Evolutionary conservation across 1,140 invertebrate genomes (phyloP).

Genomic region (Pygmarrhopalites habei): DNA sequence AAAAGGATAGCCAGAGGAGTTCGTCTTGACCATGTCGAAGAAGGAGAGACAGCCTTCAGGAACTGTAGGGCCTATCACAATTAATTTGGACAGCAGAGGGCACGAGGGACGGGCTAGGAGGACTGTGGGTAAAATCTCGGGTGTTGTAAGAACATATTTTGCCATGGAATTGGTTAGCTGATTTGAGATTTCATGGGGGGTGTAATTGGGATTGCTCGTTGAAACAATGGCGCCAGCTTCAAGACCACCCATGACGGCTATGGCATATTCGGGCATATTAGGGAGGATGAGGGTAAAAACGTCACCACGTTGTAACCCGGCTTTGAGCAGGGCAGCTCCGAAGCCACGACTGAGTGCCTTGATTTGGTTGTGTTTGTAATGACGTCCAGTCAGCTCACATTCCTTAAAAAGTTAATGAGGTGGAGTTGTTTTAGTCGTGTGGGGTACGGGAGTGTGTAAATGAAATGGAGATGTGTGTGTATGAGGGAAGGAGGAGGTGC

Average conservation of each 20-base stretch:
- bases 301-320: constrained; percentile 48
- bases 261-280: constrained; percentile 47
- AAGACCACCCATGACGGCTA: constrained; percentile 44
- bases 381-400: constrained; percentile 22
- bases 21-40: constrained; percentile 28
- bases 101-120: constrained; percentile 38
- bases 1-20: constrained; percentile 17
- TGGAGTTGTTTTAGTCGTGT: too few species aligned
- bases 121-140: constrained; percentile 54
- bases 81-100: constrained; percentile 16
- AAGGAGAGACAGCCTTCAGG: constrained; percentile 28
- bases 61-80: constrained; percentile 18
- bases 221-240: constrained; percentile 41
- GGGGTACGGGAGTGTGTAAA: too few species aligned
- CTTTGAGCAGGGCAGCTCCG: constrained; percentile 25
- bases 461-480: too few species aligned
- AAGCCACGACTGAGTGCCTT: constrained; percentile 13
- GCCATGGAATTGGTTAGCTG: constrained; percentile 59
- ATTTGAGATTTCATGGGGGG: constrained; percentile 54
- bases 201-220: constrained; percentile 16
- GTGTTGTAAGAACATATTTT: constrained; percentile 61
- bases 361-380: constrained; percentile 21
- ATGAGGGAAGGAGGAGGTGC: too few species aligned
- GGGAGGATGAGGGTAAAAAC: constrained; percentile 44
- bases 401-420: constrained; percentile 21